Evolutionary conservation across 2,797 vertebrate genomes (phyloP).

Genomic region (Synanceia verrucosa): DNA sequence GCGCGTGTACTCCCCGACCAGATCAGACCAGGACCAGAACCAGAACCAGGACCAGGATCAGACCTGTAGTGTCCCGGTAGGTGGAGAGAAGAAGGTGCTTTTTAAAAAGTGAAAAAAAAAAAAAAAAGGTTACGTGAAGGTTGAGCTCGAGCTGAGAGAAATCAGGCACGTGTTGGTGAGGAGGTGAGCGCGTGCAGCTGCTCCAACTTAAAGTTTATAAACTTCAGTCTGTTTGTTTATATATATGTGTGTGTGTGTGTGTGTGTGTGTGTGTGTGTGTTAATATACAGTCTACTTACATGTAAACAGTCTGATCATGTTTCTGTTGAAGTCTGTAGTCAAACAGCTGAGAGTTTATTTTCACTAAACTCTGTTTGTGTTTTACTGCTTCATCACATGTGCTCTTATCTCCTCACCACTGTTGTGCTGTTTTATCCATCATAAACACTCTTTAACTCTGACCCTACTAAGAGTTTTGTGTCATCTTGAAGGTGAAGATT

Average conservation of each 20-base stretch:
- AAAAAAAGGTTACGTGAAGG: too few species aligned
- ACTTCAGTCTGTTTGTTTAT: not conserved
- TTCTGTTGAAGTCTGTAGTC: too few species aligned
- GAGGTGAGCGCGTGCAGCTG: not conserved
- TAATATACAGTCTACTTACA: too few species aligned
- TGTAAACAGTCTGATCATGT: too few species aligned
- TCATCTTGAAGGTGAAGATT: too few species aligned
- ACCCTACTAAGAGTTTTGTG: too few species aligned
- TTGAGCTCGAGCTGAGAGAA: accelerated
- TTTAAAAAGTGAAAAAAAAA: too few species aligned
- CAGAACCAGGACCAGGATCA: slow-evolving; percentile 30
- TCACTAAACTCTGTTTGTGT: too few species aligned
- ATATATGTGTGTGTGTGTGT: not conserved
- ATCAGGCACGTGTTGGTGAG: not conserved
- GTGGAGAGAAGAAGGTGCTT: not conserved
- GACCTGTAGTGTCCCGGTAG: slow-evolving; percentile 52
- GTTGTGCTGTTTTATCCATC: accelerated
- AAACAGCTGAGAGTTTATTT: too few species aligned
- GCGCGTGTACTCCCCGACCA: slow-evolving; percentile 50
- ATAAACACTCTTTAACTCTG: too few species aligned
- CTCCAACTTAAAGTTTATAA: slow-evolving; percentile 32
- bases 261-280: not conserved
- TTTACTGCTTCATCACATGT: too few species aligned
- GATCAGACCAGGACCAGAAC: slow-evolving; percentile 33
- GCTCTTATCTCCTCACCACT: too few species aligned